phyloP scores from a whole-genome alignment of 2,888 invertebrate species.

The Fragum whitleyi region DNA sequence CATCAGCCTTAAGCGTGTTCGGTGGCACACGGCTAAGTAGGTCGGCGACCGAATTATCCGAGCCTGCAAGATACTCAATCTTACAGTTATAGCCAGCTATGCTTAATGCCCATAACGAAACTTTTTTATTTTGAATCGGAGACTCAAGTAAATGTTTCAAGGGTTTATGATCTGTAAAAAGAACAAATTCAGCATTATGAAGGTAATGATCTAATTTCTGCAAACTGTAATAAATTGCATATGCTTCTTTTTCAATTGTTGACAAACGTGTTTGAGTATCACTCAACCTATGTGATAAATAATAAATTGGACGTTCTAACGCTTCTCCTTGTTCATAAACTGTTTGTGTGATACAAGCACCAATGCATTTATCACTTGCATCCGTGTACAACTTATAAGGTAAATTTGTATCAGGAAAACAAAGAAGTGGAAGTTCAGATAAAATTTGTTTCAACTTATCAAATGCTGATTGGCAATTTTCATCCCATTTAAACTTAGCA shows the following conservation, averaged over 20 bases:
- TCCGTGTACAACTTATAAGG: slow-evolving; percentile 28
- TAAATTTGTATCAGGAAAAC: slow-evolving; percentile 15
- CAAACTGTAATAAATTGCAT: slow-evolving; percentile 32
- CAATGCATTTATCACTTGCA: slow-evolving; percentile 30
- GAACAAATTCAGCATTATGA: slow-evolving; percentile 34
- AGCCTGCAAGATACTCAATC: slow-evolving; percentile 43
- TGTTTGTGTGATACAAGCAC: slow-evolving; percentile 20
- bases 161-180: slow-evolving; percentile 45
- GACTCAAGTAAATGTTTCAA: slow-evolving; percentile 46
- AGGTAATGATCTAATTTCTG: slow-evolving; percentile 44
- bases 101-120: slow-evolving; percentile 49
- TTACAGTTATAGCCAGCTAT: slow-evolving; percentile 53
- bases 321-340: neutral
- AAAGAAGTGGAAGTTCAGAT: slow-evolving; percentile 4
- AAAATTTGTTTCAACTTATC: slow-evolving; percentile 21
- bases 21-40: neutral
- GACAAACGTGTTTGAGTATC: slow-evolving; percentile 41
- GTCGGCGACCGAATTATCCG: neutral
- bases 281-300: slow-evolving; percentile 36
- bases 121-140: slow-evolving; percentile 49
- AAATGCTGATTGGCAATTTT: slow-evolving; percentile 19
- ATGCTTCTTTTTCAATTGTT: slow-evolving; percentile 38
- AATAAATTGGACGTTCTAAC: slow-evolving; percentile 33
- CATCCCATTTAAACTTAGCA: slow-evolving; percentile 27
- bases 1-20: neutral